Evolutionary conservation across 2,113 vertebrate species (phyloP).

Genomic region (Castor canadensis): DNA sequence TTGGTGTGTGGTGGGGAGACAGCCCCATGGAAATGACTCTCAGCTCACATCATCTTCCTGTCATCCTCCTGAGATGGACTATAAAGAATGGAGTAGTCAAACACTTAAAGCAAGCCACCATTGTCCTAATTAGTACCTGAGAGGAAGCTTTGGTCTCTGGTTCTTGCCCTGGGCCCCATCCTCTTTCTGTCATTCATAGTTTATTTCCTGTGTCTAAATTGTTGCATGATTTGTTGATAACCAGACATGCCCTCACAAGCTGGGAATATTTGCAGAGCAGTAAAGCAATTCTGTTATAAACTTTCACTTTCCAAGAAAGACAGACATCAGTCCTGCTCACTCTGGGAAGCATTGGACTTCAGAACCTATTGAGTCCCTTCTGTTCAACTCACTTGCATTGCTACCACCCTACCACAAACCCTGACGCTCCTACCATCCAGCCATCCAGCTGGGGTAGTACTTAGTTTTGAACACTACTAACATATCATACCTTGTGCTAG

Average conservation of each 20-base stretch:
- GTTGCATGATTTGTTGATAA: constrained; percentile 55
- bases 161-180: constrained; percentile 10
- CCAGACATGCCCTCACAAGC: constrained; percentile 68
- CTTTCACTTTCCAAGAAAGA: constrained; percentile 47
- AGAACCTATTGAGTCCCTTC: neutral
- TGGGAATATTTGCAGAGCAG: constrained; percentile 53
- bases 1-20: neutral
- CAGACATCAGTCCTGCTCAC: neutral
- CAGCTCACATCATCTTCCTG: neutral
- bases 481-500: neutral
- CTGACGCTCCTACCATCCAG: neutral
- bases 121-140: neutral
- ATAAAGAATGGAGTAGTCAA: neutral
- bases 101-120: neutral
- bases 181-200: neutral
- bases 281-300: constrained; percentile 49
- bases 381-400: neutral
- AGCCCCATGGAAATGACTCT: neutral
- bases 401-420: neutral
- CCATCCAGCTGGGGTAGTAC: neutral
- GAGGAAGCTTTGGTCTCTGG: neutral
- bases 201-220: constrained; percentile 68
- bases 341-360: neutral
- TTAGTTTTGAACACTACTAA: neutral
- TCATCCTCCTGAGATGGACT: neutral